Base-by-base conservation (phyloP, 1,140 invertebrate species). In the Drosophila sechellia region DNA sequence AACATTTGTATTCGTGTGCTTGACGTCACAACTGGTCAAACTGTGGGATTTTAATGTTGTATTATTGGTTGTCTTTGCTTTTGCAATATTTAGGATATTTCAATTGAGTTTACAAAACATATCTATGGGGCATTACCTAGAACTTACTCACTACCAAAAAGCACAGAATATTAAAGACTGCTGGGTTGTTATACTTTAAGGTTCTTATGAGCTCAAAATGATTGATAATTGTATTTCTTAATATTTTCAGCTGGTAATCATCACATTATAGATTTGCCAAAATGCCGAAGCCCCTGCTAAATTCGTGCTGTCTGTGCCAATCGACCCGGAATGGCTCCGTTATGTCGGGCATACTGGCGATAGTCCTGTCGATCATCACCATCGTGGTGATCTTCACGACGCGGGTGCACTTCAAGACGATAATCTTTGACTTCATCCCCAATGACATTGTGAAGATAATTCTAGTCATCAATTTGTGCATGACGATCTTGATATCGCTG, bases 401-500 rank as follows among this genome's bases (percentile, higher is more conserved):
- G 12, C 93, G 94, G 42, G 93, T 95, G 22, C 93, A 95, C 79
- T 95, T 96, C 91, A 95, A 94, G 78, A 96, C 95, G 13, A 92
- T 92, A 50, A 34, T 92, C 11, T 84, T 92, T 37, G 85, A 92
- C 56, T 84, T 79, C 84, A 52, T 93, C 78, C 89, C 92, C 74
- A 86, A 90, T 53, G 77, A 79, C 93, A 81, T 93, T 94, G 95
- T 96, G 15, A 95, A 95, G 93, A 96, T 96, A 57, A 96, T 97
- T 70, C 92, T 96, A n/a, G 94, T 94, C 0, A 94, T 97, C 42
- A 97, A 96, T 92, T 93, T 97, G n/a, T 94, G 94, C 43, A 96
- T 97, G 95, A 97, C 96, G 10, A 95, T 97, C 31, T 89, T 97
- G 13, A 96, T 97, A 84, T 96, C 96, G 15, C 89, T 93, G 13